These are phyloP conservation scores for Drosophila nannoptera DNA, from an alignment of 1,140 invertebrate species.

Conservation along the genomic window DNA sequence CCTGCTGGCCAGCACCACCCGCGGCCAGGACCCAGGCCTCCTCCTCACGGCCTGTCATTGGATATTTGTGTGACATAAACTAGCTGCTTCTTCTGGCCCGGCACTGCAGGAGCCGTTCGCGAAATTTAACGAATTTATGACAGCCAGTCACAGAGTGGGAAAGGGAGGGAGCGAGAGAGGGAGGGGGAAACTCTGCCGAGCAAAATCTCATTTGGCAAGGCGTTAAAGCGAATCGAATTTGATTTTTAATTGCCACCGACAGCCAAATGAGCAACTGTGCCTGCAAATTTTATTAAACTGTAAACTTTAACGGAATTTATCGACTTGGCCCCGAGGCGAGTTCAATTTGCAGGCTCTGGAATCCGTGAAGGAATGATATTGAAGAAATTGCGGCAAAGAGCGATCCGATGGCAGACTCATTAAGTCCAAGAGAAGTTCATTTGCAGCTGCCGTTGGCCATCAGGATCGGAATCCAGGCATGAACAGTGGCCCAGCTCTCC, in stretches of 20 bases:
- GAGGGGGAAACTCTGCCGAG: neutral
- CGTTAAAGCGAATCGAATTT: slow-evolving; percentile 65
- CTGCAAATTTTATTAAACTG: slow-evolving; percentile 2
- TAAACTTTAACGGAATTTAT: slow-evolving; percentile 17
- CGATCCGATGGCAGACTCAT: too few relatives aligned
- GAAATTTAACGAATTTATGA: slow-evolving; percentile 74
- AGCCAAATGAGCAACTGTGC: slow-evolving; percentile 7
- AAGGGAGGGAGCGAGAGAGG: neutral
- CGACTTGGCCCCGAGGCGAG: neutral
- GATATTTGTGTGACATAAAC: slow-evolving; percentile 76
- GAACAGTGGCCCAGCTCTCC: neutral
- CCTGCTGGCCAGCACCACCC: slow-evolving; percentile 6
- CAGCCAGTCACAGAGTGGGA: slow-evolving; percentile 13
- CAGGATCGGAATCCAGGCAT: too few relatives aligned
- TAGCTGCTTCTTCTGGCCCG: slow-evolving; percentile 41
- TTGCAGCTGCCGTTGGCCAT: too few relatives aligned
- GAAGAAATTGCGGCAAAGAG: neutral
- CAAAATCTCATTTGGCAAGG: slow-evolving; percentile 64
- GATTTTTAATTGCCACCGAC: slow-evolving; percentile 70
- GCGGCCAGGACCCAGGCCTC: too few relatives aligned
- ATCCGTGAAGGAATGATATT: neutral
- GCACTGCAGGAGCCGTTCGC: slow-evolving; percentile 22
- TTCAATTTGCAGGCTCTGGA: neutral
- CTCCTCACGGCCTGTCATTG: slow-evolving; percentile 48
- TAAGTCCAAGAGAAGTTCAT: too few relatives aligned